A percentile compares a stretch with the other conserved stretches of the same genome.
phyloP scores from a whole-genome alignment of 2,797 vertebrate genomes.

The Perdix hodgsoniae region DNA sequence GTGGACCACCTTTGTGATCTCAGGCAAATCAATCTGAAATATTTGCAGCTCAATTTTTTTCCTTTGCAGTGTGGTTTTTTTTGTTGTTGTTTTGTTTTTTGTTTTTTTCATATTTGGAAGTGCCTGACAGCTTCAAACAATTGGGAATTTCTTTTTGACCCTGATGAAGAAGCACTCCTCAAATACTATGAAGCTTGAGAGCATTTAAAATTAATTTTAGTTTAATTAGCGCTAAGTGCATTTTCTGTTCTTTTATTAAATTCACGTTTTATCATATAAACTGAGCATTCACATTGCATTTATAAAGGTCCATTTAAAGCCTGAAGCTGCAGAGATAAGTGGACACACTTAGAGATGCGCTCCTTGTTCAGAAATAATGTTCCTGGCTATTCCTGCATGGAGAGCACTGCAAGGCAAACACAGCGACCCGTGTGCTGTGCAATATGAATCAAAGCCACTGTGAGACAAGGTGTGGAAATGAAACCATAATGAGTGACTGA shows the following conservation, averaged over 20 bases:
- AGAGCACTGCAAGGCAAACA: neutral
- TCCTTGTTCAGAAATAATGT: neutral
- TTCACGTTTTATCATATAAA: neutral
- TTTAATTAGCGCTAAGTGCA: slow-evolving; percentile 17
- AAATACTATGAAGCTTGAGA: neutral
- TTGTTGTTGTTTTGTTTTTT: too few relatives aligned
- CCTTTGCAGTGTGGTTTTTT: neutral
- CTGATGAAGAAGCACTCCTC: neutral
- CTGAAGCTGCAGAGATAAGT: slow-evolving; percentile 12
- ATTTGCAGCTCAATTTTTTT: neutral
- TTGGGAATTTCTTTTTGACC: neutral
- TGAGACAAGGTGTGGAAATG: neutral
- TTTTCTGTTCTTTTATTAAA: slow-evolving; percentile 18
- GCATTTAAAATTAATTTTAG: slow-evolving; percentile 37
- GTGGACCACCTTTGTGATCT: neutral
- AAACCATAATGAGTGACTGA: neutral
- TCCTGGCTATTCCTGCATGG: neutral
- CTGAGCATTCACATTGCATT: neutral
- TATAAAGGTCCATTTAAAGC: neutral
- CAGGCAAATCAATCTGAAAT: neutral
- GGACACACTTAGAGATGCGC: neutral
- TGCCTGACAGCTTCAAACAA: neutral
- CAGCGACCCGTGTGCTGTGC: rapidly evolving
- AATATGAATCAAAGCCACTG: neutral
- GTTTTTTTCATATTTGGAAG: neutral